These are phyloP conservation scores for Nomada fabriciana DNA, from an alignment of 2,888 invertebrate genomes.

Conservation along the genomic window DNA sequence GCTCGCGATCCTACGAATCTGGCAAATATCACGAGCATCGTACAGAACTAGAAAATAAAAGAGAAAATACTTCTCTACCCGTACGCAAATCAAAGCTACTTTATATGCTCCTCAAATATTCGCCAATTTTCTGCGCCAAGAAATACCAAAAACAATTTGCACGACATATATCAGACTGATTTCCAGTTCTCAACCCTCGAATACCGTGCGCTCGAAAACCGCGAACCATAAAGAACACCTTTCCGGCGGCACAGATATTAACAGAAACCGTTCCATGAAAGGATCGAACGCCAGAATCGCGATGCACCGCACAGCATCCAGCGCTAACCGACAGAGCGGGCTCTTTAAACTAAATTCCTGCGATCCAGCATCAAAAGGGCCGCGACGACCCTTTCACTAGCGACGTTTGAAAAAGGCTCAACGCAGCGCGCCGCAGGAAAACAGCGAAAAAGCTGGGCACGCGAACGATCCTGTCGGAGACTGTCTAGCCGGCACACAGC, in stretches of 20 bases:
- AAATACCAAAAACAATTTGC: too few species aligned
- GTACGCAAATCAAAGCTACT: background rate
- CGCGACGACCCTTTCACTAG: slow-evolving; percentile 41
- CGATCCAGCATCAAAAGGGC: background rate
- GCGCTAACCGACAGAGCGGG: background rate
- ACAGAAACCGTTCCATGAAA: too few species aligned
- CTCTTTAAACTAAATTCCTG: too few species aligned
- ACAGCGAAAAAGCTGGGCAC: slow-evolving; percentile 20
- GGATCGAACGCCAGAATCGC: too few species aligned
- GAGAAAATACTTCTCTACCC: background rate
- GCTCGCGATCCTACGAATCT: background rate
- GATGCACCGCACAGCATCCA: background rate
- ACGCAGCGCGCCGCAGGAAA: slow-evolving; percentile 28
- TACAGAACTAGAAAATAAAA: background rate
- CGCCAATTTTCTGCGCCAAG: too few species aligned
- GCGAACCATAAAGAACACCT: too few species aligned
- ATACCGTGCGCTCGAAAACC: too few species aligned
- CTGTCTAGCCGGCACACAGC: slow-evolving; percentile 29
- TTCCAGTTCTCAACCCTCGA: too few species aligned
- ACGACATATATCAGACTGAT: too few species aligned
- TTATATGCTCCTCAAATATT: too few species aligned
- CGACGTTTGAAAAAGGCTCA: slow-evolving; percentile 52
- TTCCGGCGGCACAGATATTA: too few species aligned
- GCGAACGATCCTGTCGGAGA: slow-evolving; percentile 28
- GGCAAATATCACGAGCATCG: background rate